These are phyloP conservation scores for Ptyas mucosa DNA, from an alignment of 2,113 vertebrate genomes.

Conservation along the genomic window DNA sequence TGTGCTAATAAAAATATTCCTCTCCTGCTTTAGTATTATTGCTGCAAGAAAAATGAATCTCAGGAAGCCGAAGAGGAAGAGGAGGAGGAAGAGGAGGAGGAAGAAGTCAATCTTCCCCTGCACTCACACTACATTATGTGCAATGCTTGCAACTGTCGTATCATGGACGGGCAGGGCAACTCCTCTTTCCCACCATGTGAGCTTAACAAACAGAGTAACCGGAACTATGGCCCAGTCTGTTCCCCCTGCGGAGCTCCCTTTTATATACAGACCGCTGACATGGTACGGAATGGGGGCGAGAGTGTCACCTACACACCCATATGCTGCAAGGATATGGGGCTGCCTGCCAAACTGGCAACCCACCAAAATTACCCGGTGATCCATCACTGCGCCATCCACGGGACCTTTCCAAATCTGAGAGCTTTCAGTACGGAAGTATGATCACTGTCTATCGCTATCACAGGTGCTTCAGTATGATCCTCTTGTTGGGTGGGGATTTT, in stretches of 20 bases:
- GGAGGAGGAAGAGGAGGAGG: constrained; percentile 70
- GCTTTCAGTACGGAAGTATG: constrained; percentile 94
- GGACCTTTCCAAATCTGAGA: constrained; percentile 82
- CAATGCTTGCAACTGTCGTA: constrained; percentile 82
- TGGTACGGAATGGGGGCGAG: constrained; percentile 88
- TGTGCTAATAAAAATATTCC: neutral
- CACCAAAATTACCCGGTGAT: constrained; percentile 80
- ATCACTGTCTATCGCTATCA: constrained; percentile 40
- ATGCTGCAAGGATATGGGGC: constrained; percentile 83
- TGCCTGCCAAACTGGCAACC: constrained; percentile 75
- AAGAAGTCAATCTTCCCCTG: constrained; percentile 64
- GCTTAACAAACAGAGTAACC: constrained; percentile 62
- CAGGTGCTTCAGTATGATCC: neutral
- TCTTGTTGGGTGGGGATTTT: neutral
- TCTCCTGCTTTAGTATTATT: constrained; percentile 83
- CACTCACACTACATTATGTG: constrained; percentile 78
- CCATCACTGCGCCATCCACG: constrained; percentile 63
- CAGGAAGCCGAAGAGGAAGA: constrained; percentile 66
- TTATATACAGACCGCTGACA: constrained; percentile 84
- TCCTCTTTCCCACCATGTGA: constrained; percentile 66
- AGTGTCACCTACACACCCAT: constrained; percentile 79
- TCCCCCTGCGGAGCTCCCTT: constrained; percentile 86
- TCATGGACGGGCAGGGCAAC: constrained; percentile 73
- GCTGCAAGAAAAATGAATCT: constrained; percentile 93
- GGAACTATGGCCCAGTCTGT: constrained; percentile 80